These are phyloP conservation scores for Macaria notata DNA, from an alignment of 2,888 invertebrate genomes.

Conservation along the genomic window DNA sequence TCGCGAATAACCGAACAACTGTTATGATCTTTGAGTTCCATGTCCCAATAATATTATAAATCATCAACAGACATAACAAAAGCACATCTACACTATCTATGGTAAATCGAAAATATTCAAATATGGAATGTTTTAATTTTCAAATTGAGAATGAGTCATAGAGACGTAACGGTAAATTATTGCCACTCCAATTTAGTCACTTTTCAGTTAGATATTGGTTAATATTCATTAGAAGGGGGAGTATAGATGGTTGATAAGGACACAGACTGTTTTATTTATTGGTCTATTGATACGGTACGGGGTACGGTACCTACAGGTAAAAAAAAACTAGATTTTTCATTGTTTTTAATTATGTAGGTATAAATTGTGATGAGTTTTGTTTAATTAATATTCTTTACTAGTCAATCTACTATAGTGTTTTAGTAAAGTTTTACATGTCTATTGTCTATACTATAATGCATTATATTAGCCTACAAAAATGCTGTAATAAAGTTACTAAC, in stretches of 20 bases:
- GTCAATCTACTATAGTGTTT: too few species aligned
- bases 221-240: constrained; percentile 76
- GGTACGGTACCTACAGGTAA: constrained; percentile 11
- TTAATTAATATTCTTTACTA: too few species aligned
- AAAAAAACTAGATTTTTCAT: not conserved
- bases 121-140: constrained; percentile 8
- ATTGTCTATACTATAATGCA: too few species aligned
- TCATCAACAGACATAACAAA: too few species aligned
- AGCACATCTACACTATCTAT: too few species aligned
- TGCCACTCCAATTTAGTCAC: constrained; percentile 46
- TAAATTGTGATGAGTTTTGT: not conserved
- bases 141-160: constrained; percentile 57
- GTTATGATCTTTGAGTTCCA: too few species aligned
- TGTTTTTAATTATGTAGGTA: not conserved
- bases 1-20: too few species aligned
- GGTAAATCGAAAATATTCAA: too few species aligned
- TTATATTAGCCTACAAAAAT: too few species aligned
- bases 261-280: constrained; percentile 33
- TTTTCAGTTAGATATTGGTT: constrained; percentile 68
- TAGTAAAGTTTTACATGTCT: too few species aligned
- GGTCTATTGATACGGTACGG: constrained; percentile 32
- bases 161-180: constrained; percentile 52
- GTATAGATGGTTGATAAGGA: constrained; percentile 62
- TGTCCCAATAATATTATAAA: too few species aligned
- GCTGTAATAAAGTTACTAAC: too few species aligned